Conservation (phyloP, 2,888 invertebrate species). For the Andrena bucephala region DNA sequence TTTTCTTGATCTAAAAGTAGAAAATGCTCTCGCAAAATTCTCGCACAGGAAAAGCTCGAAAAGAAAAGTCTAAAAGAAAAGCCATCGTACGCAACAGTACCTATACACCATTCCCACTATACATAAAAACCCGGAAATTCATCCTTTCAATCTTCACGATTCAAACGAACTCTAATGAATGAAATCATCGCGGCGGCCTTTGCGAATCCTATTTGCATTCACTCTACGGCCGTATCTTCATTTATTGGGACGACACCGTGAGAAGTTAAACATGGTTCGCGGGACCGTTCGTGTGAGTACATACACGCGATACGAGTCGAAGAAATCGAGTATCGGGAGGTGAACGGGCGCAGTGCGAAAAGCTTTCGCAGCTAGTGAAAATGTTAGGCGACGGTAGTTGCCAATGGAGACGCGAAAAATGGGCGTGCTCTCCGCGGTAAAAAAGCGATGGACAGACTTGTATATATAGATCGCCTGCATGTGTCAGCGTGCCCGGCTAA, state of each 20-base stretch:
- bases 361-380: conserved; percentile 48
- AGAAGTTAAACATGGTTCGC: conserved; percentile 8
- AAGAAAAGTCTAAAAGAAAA: not conserved
- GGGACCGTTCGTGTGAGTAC: not conserved
- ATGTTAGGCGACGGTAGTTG: conserved; percentile 70
- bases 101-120: not conserved
- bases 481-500: conserved; percentile 56
- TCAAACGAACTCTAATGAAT: conserved; percentile 35
- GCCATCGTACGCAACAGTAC: not conserved
- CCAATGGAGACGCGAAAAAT: conserved; percentile 74
- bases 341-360: not conserved
- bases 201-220: conserved; percentile 29
- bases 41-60: not conserved
- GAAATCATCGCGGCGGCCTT: conserved; percentile 21
- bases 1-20: conserved; percentile 47
- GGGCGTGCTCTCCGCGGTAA: conserved; percentile 70
- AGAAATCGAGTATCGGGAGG: not conserved
- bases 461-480: conserved; percentile 44
- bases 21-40: not conserved
- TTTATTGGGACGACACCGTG: conserved; percentile 2
- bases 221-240: not conserved
- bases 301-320: not conserved
- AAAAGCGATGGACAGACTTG: conserved; percentile 23
- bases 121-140: conserved; percentile 23
- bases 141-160: conserved; percentile 25